Conservation (phyloP, 2,888 invertebrate genomes). For the Terebella lapidaria region DNA sequence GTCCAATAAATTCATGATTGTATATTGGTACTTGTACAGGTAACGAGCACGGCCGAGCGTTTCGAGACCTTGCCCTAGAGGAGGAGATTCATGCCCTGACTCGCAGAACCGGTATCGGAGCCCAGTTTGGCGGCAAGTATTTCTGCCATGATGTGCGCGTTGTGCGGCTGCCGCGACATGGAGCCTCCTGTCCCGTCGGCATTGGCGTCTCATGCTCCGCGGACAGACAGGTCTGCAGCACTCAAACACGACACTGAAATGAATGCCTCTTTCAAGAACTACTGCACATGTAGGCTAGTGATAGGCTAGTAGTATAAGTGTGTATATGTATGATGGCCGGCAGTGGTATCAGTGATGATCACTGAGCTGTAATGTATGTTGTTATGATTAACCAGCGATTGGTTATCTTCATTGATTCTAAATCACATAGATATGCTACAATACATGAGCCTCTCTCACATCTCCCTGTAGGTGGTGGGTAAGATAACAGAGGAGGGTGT, state of each 20-base stretch:
- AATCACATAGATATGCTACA: no score
- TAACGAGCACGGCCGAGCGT: slow-evolving; percentile 51
- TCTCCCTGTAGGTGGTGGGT: slow-evolving; percentile 49
- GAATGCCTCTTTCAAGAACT: no score
- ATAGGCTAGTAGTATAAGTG: no score
- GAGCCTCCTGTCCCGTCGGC: slow-evolving; percentile 53
- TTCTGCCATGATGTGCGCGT: slow-evolving; percentile 54
- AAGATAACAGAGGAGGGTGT: slow-evolving; percentile 52
- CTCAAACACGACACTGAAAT: not conserved
- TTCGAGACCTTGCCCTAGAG: slow-evolving; percentile 48
- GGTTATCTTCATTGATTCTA: no score
- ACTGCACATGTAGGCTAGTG: no score
- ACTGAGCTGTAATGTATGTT: no score
- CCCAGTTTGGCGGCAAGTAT: slow-evolving; percentile 55
- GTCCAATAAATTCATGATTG: no score
- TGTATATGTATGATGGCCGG: no score
- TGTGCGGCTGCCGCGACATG: slow-evolving; percentile 50
- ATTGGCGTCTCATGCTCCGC: slow-evolving; percentile 54
- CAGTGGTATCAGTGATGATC: no score
- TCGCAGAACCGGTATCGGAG: slow-evolving; percentile 49
- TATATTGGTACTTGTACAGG: no score
- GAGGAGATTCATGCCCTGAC: slow-evolving; percentile 44
- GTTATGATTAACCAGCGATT: no score
- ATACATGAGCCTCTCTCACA: no score
- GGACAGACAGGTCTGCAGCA: slow-evolving; percentile 47